These are phyloP conservation scores for Trematocara marginatum DNA, from an alignment of 2,113 vertebrate species.

Conservation along the genomic window DNA sequence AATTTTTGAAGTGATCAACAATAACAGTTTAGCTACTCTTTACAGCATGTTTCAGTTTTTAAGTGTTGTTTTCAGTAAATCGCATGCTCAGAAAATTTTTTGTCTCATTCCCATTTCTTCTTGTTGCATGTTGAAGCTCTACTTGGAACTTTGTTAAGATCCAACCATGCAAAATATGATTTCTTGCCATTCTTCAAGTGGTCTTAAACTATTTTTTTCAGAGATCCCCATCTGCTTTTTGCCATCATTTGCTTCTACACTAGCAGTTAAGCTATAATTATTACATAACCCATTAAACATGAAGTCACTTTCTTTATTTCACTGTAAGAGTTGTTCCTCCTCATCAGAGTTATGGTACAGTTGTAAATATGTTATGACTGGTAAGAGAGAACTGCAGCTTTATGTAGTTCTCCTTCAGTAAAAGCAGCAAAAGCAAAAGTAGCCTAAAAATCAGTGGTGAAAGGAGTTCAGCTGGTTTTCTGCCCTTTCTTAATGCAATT, in stretches of 20 bases:
- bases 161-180: neutral
- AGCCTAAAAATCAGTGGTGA: neutral
- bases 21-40: neutral
- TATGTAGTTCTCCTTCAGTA: neutral
- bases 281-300: neutral
- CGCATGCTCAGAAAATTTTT: neutral
- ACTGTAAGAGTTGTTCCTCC: neutral
- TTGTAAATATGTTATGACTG: neutral
- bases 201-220: neutral
- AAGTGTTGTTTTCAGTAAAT: neutral
- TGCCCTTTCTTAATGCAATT: neutral
- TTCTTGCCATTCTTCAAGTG: neutral
- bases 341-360: neutral
- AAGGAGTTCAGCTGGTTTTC: neutral
- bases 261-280: neutral
- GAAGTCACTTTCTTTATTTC: neutral
- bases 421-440: neutral
- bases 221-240: neutral
- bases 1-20: neutral
- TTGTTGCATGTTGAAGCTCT: neutral
- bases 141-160: neutral
- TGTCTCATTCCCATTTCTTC: neutral
- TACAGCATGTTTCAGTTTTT: neutral
- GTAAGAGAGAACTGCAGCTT: neutral
- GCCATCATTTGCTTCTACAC: neutral